Evolutionary conservation across 1,140 invertebrate species (phyloP).

Genomic region (Anastrepha ludens): DNA sequence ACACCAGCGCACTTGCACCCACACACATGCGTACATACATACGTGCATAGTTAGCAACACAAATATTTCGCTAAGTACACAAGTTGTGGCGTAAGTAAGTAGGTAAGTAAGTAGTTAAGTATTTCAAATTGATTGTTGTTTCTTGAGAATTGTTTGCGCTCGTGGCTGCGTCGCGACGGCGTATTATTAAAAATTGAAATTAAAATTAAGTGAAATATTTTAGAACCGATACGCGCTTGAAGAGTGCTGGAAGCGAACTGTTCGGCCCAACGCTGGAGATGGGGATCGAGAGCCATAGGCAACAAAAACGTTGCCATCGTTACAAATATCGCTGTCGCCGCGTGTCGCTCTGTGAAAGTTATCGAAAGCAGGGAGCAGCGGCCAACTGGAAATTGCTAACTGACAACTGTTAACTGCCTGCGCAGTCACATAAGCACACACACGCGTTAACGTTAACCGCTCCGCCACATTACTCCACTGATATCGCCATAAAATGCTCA

Average conservation of each 20-base stretch:
- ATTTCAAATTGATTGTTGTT: background rate
- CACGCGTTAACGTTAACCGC: background rate
- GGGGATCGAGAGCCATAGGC: slow-evolving; percentile 18
- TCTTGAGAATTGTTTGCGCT: slow-evolving; percentile 8
- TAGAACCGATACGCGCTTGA: slow-evolving; percentile 52
- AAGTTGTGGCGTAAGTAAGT: slow-evolving; percentile 1
- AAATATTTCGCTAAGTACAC: background rate
- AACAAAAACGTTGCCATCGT: background rate
- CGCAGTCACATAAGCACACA: background rate
- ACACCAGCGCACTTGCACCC: background rate
- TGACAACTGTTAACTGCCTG: background rate
- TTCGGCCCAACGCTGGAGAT: slow-evolving; percentile 32
- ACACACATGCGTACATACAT: slow-evolving; percentile 11
- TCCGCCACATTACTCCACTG: slow-evolving; percentile 8
- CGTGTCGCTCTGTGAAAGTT: slow-evolving; percentile 14
- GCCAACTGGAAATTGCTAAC: no score
- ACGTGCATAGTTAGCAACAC: background rate
- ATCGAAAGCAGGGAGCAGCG: slow-evolving; percentile 14
- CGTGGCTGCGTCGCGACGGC: slow-evolving; percentile 26
- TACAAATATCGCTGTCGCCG: background rate
- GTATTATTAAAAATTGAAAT: background rate
- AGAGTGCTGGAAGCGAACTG: slow-evolving; percentile 54
- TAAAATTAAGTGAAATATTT: background rate
- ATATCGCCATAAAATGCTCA: background rate
- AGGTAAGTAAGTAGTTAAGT: background rate